phyloP scores from a whole-genome alignment of 2,797 vertebrate genomes.

The Sebastes matsubarae region DNA sequence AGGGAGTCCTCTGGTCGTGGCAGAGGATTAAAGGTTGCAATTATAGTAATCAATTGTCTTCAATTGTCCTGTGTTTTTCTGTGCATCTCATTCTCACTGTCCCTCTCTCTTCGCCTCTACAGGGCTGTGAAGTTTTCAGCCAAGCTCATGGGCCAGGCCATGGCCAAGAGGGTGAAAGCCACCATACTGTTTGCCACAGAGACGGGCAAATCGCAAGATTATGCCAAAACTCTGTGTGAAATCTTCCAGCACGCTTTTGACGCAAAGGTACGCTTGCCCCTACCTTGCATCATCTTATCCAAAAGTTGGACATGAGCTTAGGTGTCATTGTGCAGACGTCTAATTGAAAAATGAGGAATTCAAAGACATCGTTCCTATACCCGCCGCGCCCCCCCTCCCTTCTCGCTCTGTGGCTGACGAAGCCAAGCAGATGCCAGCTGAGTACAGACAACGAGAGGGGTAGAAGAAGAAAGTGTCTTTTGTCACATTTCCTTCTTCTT shows the following conservation, averaged over 20 bases:
- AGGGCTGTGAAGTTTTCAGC: slow-evolving; percentile 99
- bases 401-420: neutral
- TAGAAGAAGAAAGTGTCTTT: slow-evolving; percentile 40
- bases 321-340: neutral
- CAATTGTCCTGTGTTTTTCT: neutral
- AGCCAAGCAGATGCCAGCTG: slow-evolving; percentile 42
- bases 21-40: neutral
- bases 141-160: slow-evolving; percentile 98
- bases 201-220: slow-evolving; percentile 96
- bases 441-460: slow-evolving; percentile 23
- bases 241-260: slow-evolving; percentile 99
- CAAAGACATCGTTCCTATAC: slow-evolving; percentile 4
- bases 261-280: slow-evolving; percentile 88
- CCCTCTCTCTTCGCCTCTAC: slow-evolving; percentile 25
- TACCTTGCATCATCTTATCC: slow-evolving; percentile 54
- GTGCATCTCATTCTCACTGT: neutral
- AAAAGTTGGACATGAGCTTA: slow-evolving; percentile 6
- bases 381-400: neutral
- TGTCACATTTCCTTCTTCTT: slow-evolving; percentile 49
- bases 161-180: slow-evolving; percentile 98
- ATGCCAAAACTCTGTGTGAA: slow-evolving; percentile 97
- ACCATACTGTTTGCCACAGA: slow-evolving; percentile 97
- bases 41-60: neutral
- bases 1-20: neutral
- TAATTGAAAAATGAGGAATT: slow-evolving; percentile 41